These are phyloP conservation scores for Anoplius nigerrimus DNA, from an alignment of 2,888 invertebrate species.

Conservation along the genomic window DNA sequence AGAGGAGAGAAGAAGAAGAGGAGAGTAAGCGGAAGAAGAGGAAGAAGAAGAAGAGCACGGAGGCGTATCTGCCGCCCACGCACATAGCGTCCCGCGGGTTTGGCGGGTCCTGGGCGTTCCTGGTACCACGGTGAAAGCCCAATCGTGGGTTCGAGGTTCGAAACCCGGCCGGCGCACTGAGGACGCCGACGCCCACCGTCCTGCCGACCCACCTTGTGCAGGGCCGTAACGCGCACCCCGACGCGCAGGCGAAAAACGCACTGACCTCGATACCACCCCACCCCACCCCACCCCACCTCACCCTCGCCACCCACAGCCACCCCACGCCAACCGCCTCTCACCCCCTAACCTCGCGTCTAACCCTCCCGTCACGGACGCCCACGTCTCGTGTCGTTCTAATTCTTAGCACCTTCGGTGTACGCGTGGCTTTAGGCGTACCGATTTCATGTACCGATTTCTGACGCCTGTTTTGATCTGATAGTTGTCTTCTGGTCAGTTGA, in stretches of 20 bases:
- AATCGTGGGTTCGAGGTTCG: slow-evolving; percentile 70
- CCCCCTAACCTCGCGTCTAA: slow-evolving; percentile 20
- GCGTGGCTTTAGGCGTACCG: slow-evolving; percentile 46
- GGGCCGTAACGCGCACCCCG: slow-evolving; percentile 62
- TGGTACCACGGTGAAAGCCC: slow-evolving; percentile 68
- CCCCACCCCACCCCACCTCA: slow-evolving; percentile 21
- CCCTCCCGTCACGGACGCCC: slow-evolving; percentile 27
- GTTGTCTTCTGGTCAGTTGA: no score
- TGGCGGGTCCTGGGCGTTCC: slow-evolving; percentile 71
- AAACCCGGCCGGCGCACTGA: slow-evolving; percentile 69
- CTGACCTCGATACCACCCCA: slow-evolving; percentile 70
- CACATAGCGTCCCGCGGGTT: slow-evolving; percentile 63
- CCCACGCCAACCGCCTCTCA: slow-evolving; percentile 7
- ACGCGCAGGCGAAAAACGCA: slow-evolving; percentile 73
- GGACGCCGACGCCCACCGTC: slow-evolving; percentile 70
- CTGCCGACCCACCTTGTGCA: slow-evolving; percentile 59
- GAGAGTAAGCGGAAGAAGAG: slow-evolving; percentile 47
- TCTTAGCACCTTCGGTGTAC: slow-evolving; percentile 46
- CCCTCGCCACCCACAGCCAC: slow-evolving; percentile 20
- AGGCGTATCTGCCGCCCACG: slow-evolving; percentile 73
- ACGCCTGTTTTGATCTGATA: no score
- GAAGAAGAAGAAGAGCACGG: slow-evolving; percentile 45
- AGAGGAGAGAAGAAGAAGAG: slow-evolving; percentile 44
- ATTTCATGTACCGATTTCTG: slow-evolving; percentile 35
- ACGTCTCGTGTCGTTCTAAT: slow-evolving; percentile 45